Percentiles rank a stretch among this genome's conserved stretches.
Evolutionary conservation across 2,888 invertebrate genomes (phyloP).

Genomic region (Drosophila ezoana): DNA sequence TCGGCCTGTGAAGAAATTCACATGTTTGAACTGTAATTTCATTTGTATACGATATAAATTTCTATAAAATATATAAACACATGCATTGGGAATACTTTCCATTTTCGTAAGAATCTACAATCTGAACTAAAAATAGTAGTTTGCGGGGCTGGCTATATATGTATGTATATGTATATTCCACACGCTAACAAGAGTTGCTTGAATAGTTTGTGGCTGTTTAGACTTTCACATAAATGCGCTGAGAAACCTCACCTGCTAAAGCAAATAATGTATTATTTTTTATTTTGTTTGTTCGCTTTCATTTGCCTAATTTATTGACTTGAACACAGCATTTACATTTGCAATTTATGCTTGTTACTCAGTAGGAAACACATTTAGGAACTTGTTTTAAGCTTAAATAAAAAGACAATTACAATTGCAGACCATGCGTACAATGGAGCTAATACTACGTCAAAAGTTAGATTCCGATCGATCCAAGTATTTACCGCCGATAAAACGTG

Average conservation of each 20-base stretch:
- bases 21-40: background rate
- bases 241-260: background rate
- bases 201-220: slow-evolving; percentile 48
- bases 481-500: slow-evolving; percentile 93
- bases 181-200: slow-evolving; percentile 35
- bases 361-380: slow-evolving; percentile 16
- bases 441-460: slow-evolving; percentile 89
- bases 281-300: slow-evolving; percentile 1
- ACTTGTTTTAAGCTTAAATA: slow-evolving; percentile 14
- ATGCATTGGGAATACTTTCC: slow-evolving; percentile 60
- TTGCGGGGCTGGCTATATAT: slow-evolving; percentile 38
- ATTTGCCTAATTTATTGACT: slow-evolving; percentile 18
- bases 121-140: slow-evolving; percentile 65
- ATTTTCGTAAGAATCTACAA: slow-evolving; percentile 65
- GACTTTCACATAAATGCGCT: background rate
- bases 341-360: slow-evolving; percentile 15
- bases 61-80: background rate
- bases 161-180: slow-evolving; percentile 12
- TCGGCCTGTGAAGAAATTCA: background rate
- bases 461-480: slow-evolving; percentile 91
- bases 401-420: slow-evolving; percentile 84
- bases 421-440: slow-evolving; percentile 91
- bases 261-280: background rate
- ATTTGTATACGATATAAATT: background rate
- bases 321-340: slow-evolving; percentile 16